These are phyloP conservation scores for Cochlearius cochlearius DNA, from an alignment of 2,113 vertebrate species.

Conservation along the genomic window DNA sequence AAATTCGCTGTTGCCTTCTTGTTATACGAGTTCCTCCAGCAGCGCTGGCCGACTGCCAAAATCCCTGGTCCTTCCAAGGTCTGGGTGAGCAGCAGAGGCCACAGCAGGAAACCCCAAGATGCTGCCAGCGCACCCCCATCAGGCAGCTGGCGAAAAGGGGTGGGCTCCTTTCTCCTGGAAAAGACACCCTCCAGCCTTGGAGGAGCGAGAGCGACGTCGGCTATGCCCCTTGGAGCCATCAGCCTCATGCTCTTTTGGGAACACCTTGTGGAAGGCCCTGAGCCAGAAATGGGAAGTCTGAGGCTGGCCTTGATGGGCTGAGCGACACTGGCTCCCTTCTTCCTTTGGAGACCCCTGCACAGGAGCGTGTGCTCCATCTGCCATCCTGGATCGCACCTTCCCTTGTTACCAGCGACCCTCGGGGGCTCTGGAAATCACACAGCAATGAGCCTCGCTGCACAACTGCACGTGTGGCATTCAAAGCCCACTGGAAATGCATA, in stretches of 20 bases:
- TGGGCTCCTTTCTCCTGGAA: not conserved
- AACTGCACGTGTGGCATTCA: not conserved
- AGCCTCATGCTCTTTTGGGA: rapidly evolving
- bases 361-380: not conserved
- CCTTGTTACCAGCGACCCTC: not conserved
- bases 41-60: rapidly evolving
- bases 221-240: not conserved
- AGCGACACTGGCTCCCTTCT: not conserved
- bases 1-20: not conserved
- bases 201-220: not conserved
- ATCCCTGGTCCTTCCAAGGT: not conserved
- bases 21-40: not conserved
- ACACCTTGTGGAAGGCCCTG: not conserved
- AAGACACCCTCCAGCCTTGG: not conserved
- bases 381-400: not conserved
- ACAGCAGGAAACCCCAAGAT: not conserved
- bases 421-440: not conserved
- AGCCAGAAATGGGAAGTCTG: not conserved
- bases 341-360: not conserved
- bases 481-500: not conserved
- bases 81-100: not conserved
- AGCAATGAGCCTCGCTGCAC: not conserved
- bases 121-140: not conserved
- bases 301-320: not conserved
- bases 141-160: not conserved